phyloP scores from a whole-genome alignment of 1,140 invertebrate species.

The Drosophila mayri region DNA sequence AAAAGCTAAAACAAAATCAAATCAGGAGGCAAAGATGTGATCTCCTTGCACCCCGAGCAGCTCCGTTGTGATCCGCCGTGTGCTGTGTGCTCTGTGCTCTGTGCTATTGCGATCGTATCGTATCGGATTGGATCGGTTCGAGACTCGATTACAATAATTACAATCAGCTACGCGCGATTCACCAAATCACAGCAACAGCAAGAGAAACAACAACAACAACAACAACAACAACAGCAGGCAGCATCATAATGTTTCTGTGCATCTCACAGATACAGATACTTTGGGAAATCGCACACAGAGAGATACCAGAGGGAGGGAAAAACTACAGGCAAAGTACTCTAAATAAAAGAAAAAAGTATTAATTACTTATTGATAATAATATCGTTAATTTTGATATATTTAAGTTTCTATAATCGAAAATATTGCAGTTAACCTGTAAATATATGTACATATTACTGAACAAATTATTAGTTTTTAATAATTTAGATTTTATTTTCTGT shows the following conservation, averaged over 20 bases:
- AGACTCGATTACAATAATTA: slow-evolving; percentile 84
- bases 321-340: slow-evolving; percentile 27
- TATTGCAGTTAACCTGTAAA: background rate
- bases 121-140: slow-evolving; percentile 83
- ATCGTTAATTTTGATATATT: background rate
- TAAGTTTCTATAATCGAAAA: background rate
- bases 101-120: slow-evolving; percentile 69
- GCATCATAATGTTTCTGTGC: slow-evolving; percentile 16
- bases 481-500: too few species aligned
- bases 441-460: background rate
- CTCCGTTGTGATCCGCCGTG: background rate
- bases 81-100: slow-evolving; percentile 4
- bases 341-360: background rate
- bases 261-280: slow-evolving; percentile 30
- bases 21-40: slow-evolving; percentile 69
- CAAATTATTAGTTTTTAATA: too few species aligned
- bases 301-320: background rate
- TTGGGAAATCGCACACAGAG: slow-evolving; percentile 18
- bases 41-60: slow-evolving; percentile 12
- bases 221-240: slow-evolving; percentile 10
- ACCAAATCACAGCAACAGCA: slow-evolving; percentile 70
- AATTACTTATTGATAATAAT: background rate
- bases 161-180: slow-evolving; percentile 84
- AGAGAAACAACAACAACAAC: too few species aligned
- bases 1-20: slow-evolving; percentile 72